Evolutionary conservation across 2,797 vertebrate species (phyloP).

Genomic region (Threskiornis aethiopicus): DNA sequence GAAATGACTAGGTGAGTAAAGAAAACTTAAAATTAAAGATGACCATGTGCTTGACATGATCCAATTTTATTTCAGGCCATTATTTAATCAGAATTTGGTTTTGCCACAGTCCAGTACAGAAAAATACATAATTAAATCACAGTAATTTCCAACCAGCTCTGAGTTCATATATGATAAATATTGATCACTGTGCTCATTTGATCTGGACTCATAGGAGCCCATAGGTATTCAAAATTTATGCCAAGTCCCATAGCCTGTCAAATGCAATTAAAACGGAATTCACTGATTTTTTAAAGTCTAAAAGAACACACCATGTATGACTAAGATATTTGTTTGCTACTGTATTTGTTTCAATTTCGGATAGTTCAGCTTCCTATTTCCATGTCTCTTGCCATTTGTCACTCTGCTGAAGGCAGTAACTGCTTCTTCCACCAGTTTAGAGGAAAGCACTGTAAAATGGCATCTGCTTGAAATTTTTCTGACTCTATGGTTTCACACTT

Average conservation of each 20-base stretch:
- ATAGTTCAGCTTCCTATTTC: neutral
- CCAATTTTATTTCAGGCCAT: neutral
- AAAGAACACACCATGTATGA: neutral
- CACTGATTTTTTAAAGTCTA: neutral
- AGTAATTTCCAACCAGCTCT: neutral
- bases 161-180: neutral
- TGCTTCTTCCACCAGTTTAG: neutral
- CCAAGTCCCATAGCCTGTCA: neutral
- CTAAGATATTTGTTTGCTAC: neutral
- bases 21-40: neutral
- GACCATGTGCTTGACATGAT: neutral
- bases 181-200: neutral
- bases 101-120: neutral
- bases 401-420: neutral
- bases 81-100: neutral
- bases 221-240: neutral
- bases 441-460: neutral
- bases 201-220: neutral
- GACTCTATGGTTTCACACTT: constrained; percentile 24
- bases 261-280: neutral
- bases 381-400: neutral
- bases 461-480: neutral
- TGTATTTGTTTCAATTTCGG: neutral
- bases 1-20: neutral
- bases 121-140: neutral